phyloP scores from a whole-genome alignment of 2,113 vertebrate species.

The Chaetorhynchus papuensis region DNA sequence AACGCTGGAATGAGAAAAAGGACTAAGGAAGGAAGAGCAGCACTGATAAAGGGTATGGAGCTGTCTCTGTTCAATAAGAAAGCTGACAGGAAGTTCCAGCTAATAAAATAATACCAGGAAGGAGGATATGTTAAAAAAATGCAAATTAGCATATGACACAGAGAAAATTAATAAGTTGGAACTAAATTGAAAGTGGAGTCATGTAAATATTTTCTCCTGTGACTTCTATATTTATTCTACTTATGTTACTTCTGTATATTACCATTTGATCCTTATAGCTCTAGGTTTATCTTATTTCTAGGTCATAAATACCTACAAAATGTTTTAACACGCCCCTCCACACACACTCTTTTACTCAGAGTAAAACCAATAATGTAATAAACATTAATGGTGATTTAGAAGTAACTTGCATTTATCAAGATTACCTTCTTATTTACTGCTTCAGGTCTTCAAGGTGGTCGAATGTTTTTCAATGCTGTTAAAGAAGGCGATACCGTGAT shows the following conservation, averaged over 20 bases:
- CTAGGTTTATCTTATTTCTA: not conserved
- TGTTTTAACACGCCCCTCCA: not conserved
- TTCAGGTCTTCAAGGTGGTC: constrained; percentile 89
- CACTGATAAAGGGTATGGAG: not conserved
- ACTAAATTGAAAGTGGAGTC: not conserved
- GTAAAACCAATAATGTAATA: not conserved
- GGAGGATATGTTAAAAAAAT: not conserved
- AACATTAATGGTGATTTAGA: not conserved
- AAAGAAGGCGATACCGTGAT: constrained; percentile 92
- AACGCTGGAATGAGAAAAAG: not conserved
- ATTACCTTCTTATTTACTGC: not conserved
- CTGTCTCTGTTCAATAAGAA: not conserved
- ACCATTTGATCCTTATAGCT: not conserved
- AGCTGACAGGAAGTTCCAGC: not conserved
- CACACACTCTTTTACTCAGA: not conserved
- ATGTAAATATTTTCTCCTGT: not conserved
- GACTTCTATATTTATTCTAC: not conserved
- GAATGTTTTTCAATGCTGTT: constrained; percentile 91
- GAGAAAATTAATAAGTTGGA: not conserved
- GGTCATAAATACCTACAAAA: not conserved
- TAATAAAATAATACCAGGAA: not conserved
- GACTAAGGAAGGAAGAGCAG: not conserved
- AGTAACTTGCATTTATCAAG: not conserved
- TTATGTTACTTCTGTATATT: not conserved
- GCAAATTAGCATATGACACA: not conserved